A percentile compares a stretch with the other conserved stretches of the same genome.
Evolutionary conservation across 2,113 vertebrate species (phyloP).

Genomic region (Ahaetulla prasina): DNA sequence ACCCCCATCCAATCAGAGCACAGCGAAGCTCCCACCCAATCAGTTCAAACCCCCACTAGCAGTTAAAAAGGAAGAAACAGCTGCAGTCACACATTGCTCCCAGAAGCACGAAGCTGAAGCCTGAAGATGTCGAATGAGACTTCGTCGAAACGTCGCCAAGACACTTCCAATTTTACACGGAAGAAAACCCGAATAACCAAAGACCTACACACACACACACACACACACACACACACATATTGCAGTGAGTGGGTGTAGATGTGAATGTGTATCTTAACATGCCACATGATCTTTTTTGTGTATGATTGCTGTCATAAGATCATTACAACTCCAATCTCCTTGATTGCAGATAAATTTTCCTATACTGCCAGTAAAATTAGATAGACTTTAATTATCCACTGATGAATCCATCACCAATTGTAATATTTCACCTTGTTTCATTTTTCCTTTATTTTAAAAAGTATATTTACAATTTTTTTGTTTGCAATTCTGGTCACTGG

Average conservation of each 20-base stretch:
- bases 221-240: no score
- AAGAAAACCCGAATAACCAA: no score
- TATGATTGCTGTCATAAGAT: not conserved
- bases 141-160: no score
- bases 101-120: no score
- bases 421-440: not conserved
- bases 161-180: no score
- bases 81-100: no score
- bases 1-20: no score
- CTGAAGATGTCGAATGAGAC: no score
- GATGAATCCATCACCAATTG: not conserved
- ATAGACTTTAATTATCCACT: not conserved
- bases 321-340: not conserved
- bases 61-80: no score
- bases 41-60: no score
- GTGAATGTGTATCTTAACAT: not conserved
- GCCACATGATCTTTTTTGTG: not conserved
- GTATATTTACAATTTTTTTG: not conserved
- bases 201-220: no score
- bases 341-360: not conserved
- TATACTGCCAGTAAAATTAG: not conserved
- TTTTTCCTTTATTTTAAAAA: not conserved
- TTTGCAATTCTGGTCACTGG: not conserved
- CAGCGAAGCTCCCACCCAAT: no score
- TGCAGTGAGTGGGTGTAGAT: not conserved